Conservation (phyloP, 2,113 vertebrate species). For the Meles meles region DNA sequence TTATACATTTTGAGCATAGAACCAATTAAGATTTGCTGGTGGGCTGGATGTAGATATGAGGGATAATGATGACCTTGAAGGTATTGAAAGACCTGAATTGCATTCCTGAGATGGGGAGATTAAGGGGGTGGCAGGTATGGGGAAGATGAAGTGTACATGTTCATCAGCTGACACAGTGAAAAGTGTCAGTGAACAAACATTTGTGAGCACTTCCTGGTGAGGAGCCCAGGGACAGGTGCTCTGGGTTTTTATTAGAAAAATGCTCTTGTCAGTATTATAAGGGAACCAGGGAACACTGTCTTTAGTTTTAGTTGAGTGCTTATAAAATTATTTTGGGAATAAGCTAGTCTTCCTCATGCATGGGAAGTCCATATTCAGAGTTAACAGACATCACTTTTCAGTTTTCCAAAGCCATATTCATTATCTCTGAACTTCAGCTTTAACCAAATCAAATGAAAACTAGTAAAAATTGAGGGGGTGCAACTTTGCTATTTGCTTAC, state of each 20-base stretch:
- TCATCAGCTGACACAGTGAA: neutral
- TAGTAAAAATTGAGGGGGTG: conserved; percentile 62
- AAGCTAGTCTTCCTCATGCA: conserved; percentile 35
- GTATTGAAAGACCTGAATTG: neutral
- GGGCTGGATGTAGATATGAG: neutral
- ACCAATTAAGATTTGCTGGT: neutral
- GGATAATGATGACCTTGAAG: neutral
- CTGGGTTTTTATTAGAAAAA: conserved; percentile 14
- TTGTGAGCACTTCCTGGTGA: neutral
- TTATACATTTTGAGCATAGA: neutral
- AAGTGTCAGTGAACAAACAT: neutral
- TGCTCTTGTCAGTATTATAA: conserved; percentile 37
- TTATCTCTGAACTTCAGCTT: conserved; percentile 76
- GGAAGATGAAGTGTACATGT: neutral
- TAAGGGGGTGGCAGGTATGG: neutral
- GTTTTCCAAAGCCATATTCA: conserved; percentile 62
- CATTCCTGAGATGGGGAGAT: neutral
- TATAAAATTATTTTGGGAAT: conserved; percentile 53
- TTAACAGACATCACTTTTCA: conserved; percentile 58
- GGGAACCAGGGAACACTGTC: neutral
- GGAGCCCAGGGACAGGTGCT: neutral
- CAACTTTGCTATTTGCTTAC: conserved; percentile 72
- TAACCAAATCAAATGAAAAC: conserved; percentile 69
- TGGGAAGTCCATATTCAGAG: conserved; percentile 44
- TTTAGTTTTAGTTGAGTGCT: conserved; percentile 26